Evolutionary conservation across 2,888 invertebrate genomes (phyloP), one percentile per base, ranked within the genome.

Genomic region (Synergus itoensis): DNA sequence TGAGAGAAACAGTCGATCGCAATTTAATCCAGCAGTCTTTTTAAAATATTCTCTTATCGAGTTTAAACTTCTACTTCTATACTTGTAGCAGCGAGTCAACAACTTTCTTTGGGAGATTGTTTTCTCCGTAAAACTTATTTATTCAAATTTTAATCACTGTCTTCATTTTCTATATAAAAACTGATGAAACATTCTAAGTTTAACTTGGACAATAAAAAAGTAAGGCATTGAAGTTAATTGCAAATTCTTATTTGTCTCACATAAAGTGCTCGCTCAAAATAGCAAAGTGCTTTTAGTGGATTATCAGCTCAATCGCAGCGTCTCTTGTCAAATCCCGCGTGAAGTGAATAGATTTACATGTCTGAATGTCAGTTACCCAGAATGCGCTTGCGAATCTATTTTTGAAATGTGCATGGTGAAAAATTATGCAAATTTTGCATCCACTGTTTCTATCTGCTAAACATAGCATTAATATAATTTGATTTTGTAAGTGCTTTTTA

Each of bases 301-400:
- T 73, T 73, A 73, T 73, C 73, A 73, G 21, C 21, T 53, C 28
- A 73, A 73, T 53, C 53, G 16, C 45, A 48, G 14, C 18, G 12
- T 18, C 43, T 36, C 73, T 73, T 53, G 53, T 53, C 73, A 53
- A 73, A 73, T 73, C 63, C 12, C n/a, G 80, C 80, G 80, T 79
- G 78, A 79, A 65, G 62, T 82, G 86, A 85, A 88, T 86, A 87
- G 86, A 88, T 88, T 87, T 87, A 83, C 88, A 87, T 88, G 87
- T 88, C 86, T 87, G 87, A 87, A 85, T 83, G 81, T 41, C 43
- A 67, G 81, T 86, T 84, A 83, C 76, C 75, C 69, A 64, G 80
- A 81, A 81, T 73, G 77, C 76, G 57, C 45, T 62, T 77, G 78
- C 62, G 77, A 69, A 69, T 82, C 82, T 82, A 81, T 83, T 85